A percentile compares a stretch with the other conserved stretches of the same genome.
Evolutionary conservation across 1,140 invertebrate genomes (phyloP).

Genomic region (Drosophila lowei): DNA sequence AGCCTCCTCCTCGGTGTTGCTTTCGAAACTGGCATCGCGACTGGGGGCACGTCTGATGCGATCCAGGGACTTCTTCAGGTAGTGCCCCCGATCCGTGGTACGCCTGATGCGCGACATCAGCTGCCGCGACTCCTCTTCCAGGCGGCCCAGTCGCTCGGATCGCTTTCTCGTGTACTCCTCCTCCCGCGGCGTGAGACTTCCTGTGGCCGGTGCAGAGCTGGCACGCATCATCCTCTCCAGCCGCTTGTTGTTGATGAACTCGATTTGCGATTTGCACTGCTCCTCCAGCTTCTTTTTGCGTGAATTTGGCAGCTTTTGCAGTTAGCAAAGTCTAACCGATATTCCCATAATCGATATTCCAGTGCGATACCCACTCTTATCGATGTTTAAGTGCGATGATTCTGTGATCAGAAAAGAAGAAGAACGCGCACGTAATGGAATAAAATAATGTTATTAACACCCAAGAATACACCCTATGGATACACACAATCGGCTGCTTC

Average conservation of each 20-base stretch:
- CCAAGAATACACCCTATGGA: no score
- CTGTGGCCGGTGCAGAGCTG: conserved; percentile 84
- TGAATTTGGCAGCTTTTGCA: no score
- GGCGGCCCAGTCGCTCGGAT: conserved; percentile 86
- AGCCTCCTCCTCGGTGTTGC: conserved; percentile 82
- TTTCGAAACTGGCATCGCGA: conserved; percentile 79
- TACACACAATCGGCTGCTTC: no score
- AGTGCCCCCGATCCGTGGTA: conserved; percentile 82
- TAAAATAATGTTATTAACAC: no score
- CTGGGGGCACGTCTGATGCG: conserved; percentile 69
- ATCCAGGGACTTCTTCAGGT: conserved; percentile 80
- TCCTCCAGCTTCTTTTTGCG: no score
- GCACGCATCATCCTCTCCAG: conserved; percentile 83
- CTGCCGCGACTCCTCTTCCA: conserved; percentile 89
- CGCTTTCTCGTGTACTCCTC: conserved; percentile 86
- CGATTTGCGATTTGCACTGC: no score
- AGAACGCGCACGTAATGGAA: no score
- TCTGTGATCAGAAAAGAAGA: no score
- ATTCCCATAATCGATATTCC: no score
- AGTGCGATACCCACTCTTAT: no score
- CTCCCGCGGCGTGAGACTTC: conserved; percentile 76
- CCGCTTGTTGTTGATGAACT: conserved; percentile 79
- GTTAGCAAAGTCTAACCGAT: no score
- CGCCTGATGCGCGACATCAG: conserved; percentile 86
- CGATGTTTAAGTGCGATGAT: no score